Evolutionary conservation across 53 echinoderm and acorn worm species (phyloP), one percentile per base, ranked within the genome.

Genomic region (Henricia sp.): DNA sequence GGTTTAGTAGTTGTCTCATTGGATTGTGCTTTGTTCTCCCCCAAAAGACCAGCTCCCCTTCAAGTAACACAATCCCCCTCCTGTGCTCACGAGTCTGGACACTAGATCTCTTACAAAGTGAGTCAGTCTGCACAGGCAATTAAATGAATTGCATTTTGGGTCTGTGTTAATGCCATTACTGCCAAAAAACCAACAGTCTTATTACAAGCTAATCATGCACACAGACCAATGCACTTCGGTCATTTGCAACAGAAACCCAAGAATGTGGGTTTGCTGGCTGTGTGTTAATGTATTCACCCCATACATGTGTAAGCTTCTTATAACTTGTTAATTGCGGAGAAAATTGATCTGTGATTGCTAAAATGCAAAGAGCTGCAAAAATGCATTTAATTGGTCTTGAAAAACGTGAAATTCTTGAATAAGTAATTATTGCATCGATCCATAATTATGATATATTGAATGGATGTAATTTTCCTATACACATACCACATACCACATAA

Each of bases 331-430:
- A 72, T 51, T 44, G 51, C 72, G 16, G 72, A 72, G 72, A 72
- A 72, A 72, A 72, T 72, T 72, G 72, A 72, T 72, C 72, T 52
- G 29, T 72, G 72, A 72, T 72, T 72, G 50, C 72, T 52, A 30
- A 27, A n/a, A n/a, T n/a, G n/a, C n/a, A n/a, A n/a, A n/a, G n/a
- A n/a, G n/a, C n/a, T n/a, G n/a, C n/a, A n/a, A n/a, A n/a, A n/a
- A n/a, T n/a, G n/a, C n/a, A n/a, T n/a, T n/a, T n/a, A n/a, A n/a
- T n/a, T n/a, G n/a, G n/a, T n/a, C n/a, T n/a, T n/a, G n/a, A n/a
- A n/a, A n/a, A n/a, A n/a, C n/a, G n/a, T n/a, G n/a, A n/a, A n/a
- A n/a, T n/a, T n/a, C n/a, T n/a, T n/a, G n/a, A n/a, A n/a, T n/a
- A n/a, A n/a, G n/a, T n/a, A n/a, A n/a, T n/a, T n/a, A n/a, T n/a